A percentile compares a stretch with the other conserved stretches of the same genome.
Evolutionary conservation across 1,140 invertebrate genomes (phyloP).

Genomic region (Scylla paramamosain): DNA sequence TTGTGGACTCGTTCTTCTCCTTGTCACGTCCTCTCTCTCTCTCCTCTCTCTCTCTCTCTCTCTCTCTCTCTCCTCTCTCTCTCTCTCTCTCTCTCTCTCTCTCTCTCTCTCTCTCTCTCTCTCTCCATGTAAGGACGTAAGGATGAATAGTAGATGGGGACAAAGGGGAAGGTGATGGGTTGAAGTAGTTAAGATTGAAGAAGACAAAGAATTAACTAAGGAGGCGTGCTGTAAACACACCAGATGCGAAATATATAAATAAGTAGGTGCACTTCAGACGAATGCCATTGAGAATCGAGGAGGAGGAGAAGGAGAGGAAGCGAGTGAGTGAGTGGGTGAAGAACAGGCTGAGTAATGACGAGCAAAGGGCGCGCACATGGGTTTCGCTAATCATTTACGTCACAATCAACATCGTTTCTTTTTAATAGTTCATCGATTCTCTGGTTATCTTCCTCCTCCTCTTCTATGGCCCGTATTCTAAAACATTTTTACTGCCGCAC

Average conservation of each 20-base stretch:
- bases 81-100: not conserved
- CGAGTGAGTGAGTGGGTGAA: not conserved
- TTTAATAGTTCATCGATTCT: no score
- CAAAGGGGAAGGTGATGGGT: not conserved
- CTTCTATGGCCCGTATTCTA: no score
- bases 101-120: no score
- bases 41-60: constrained; percentile 30
- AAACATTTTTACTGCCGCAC: no score
- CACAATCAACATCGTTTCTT: no score
- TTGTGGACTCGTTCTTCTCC: not conserved
- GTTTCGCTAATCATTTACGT: no score
- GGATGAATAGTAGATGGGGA: not conserved
- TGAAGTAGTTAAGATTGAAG: not conserved
- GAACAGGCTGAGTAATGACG: not conserved
- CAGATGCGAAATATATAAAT: not conserved
- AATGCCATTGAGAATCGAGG: not conserved
- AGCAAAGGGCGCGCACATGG: no score
- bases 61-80: constrained; percentile 20
- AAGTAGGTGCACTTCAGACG: no score
- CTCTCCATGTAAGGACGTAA: not conserved
- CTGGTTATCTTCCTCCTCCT: no score
- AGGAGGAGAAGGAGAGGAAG: not conserved
- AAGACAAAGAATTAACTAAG: not conserved
- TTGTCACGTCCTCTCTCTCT: constrained; percentile 9
- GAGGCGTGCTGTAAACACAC: not conserved